phyloP scores from a whole-genome alignment of 2,888 invertebrate genomes.

The Cheilosia pagana region DNA sequence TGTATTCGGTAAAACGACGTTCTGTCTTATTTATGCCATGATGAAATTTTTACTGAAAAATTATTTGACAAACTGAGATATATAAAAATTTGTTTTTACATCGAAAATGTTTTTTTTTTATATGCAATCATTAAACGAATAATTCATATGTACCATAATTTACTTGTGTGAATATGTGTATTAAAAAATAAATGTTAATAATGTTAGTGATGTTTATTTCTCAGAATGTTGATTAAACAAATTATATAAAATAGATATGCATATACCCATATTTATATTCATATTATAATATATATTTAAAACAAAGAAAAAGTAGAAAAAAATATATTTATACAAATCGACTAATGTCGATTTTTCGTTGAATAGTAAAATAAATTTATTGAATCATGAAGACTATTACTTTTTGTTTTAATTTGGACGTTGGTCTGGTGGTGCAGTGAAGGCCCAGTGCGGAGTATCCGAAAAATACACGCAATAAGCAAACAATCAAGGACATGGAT shows the following conservation, averaged over 20 bases:
- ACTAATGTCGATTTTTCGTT: slow-evolving; percentile 65
- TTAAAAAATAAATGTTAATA: slow-evolving; percentile 29
- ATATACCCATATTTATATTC: slow-evolving; percentile 15
- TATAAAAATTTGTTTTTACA: slow-evolving; percentile 49
- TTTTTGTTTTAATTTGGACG: not conserved
- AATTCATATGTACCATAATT: too few relatives aligned
- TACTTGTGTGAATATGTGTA: too few relatives aligned
- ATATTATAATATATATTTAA: slow-evolving; percentile 23
- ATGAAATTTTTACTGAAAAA: slow-evolving; percentile 15
- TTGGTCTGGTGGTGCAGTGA: not conserved
- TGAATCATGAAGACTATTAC: slow-evolving; percentile 32
- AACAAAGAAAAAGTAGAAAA: slow-evolving; percentile 31
- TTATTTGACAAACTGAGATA: slow-evolving; percentile 30
- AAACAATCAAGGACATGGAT: too few relatives aligned
- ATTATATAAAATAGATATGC: not conserved
- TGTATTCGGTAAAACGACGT: too few relatives aligned
- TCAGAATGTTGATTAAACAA: slow-evolving; percentile 15
- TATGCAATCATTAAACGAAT: not conserved
- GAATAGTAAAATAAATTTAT: slow-evolving; percentile 69
- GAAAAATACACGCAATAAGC: too few relatives aligned
- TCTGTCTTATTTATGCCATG: slow-evolving; percentile 29
- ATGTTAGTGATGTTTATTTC: slow-evolving; percentile 49
- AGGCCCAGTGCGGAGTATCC: too few relatives aligned
- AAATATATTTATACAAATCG: slow-evolving; percentile 73
- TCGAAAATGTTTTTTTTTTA: slow-evolving; percentile 45